Evolutionary conservation across 2,888 invertebrate species (phyloP).

Genomic region (Ischnus inquisitorius): DNA sequence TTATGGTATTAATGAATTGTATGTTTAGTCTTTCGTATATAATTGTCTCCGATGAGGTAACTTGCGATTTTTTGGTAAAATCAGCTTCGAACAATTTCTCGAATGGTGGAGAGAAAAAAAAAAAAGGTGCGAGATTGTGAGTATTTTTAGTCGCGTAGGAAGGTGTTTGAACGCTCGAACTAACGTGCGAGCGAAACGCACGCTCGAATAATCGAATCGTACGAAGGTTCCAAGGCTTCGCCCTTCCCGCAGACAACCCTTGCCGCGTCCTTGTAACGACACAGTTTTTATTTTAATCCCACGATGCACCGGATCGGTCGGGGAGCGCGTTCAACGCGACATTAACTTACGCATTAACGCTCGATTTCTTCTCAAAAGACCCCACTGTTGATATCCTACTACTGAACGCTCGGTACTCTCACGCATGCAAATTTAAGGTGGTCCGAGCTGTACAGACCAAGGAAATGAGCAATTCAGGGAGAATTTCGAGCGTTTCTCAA

Average conservation of each 20-base stretch:
- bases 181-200: constrained; percentile 20
- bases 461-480: too few species aligned
- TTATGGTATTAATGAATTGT: constrained; percentile 8
- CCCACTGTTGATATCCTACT: neutral
- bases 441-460: too few species aligned
- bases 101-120: constrained; percentile 4
- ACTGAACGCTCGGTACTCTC: neutral
- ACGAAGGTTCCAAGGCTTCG: constrained; percentile 18
- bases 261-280: constrained; percentile 12
- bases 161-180: constrained; percentile 11
- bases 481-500: neutral
- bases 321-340: constrained; percentile 1
- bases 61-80: constrained; percentile 3
- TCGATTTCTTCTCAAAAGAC: constrained; percentile 35
- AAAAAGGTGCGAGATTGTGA: neutral
- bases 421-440: too few species aligned
- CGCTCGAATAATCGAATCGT: constrained; percentile 25
- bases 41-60: neutral
- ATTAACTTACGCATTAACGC: constrained; percentile 34
- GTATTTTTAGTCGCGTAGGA: constrained; percentile 22
- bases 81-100: constrained; percentile 11
- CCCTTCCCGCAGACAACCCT: constrained; percentile 11
- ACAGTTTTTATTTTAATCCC: constrained; percentile 54
- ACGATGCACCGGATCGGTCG: constrained; percentile 7
- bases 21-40: constrained; percentile 16